Conservation (phyloP, 1,140 invertebrate genomes). For the Bombyx mandarina region DNA sequence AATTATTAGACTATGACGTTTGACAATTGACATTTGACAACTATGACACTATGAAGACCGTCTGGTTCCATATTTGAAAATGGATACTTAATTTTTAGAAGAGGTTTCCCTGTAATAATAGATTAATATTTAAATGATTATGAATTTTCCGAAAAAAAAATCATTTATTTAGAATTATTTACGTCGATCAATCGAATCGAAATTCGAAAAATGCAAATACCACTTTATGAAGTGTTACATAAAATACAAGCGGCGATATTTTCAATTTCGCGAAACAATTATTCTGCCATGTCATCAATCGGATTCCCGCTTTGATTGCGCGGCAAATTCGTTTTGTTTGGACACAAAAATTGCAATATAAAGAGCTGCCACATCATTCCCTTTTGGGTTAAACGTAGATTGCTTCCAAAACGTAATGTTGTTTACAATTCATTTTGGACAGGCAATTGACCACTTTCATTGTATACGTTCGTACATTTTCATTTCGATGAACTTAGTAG, state of each 20-base stretch:
- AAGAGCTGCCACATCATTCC: conserved; percentile 71
- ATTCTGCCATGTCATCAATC: conserved; percentile 71
- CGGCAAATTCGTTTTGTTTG: conserved; percentile 71
- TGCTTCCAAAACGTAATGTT: conserved; percentile 69
- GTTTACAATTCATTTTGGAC: conserved; percentile 68
- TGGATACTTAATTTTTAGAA: too few relatives aligned
- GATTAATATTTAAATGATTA: too few relatives aligned
- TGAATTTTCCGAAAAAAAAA: too few relatives aligned
- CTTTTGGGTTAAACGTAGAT: conserved; percentile 68
- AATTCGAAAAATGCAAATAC: neutral
- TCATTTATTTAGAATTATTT: too few relatives aligned
- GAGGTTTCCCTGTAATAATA: too few relatives aligned
- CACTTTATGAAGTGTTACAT: conserved; percentile 51
- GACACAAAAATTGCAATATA: conserved; percentile 72
- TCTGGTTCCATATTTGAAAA: neutral
- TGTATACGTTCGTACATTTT: conserved; percentile 37
- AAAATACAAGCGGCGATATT: conserved; percentile 56
- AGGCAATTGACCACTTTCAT: conserved; percentile 62
- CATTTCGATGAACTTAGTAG: conserved; percentile 48
- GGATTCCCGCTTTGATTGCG: conserved; percentile 70
- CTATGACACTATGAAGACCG: neutral
- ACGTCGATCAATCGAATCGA: neutral
- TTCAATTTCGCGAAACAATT: conserved; percentile 71
- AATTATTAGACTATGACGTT: too few relatives aligned
- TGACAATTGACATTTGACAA: too few relatives aligned